Conservation (phyloP, 2,888 invertebrate genomes). For the Flabesymbios commensalis region DNA sequence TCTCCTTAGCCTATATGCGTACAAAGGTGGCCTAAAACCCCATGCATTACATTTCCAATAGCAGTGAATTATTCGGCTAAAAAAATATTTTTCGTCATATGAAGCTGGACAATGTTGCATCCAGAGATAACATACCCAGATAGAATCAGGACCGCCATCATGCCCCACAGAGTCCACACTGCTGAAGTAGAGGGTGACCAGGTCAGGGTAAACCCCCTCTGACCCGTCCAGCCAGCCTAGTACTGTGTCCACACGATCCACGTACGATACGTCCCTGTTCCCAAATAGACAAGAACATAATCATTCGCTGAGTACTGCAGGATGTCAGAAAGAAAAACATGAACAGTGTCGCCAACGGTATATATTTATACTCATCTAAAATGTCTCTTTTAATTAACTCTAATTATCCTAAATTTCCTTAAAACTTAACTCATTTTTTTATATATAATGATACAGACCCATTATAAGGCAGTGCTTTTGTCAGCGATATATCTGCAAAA, state of each 20-base stretch:
- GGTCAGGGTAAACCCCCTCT: constrained; percentile 38
- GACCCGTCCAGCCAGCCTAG: constrained; percentile 45
- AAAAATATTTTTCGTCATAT: no score
- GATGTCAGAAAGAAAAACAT: no score
- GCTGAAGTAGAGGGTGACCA: constrained; percentile 49
- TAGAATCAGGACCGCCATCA: constrained; percentile 40
- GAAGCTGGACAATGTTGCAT: no score
- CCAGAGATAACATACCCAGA: constrained; percentile 32
- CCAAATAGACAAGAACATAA: neutral
- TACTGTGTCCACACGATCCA: constrained; percentile 40
- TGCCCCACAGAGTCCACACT: constrained; percentile 52
- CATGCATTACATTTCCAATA: no score
- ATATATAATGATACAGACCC: constrained; percentile 12
- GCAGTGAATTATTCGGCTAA: no score
- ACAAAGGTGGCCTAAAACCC: no score
- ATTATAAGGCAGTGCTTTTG: constrained; percentile 12
- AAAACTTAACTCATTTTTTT: neutral
- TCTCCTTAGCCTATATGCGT: no score
- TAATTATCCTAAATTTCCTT: no score
- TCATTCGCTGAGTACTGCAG: no score
- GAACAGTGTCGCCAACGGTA: neutral
- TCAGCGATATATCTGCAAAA: constrained; percentile 20
- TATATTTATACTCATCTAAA: no score
- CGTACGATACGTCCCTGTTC: constrained; percentile 29
- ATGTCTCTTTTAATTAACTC: no score